Evolutionary conservation across 1,140 invertebrate genomes (phyloP).

Genomic region (Diabrotica undecimpunctata): DNA sequence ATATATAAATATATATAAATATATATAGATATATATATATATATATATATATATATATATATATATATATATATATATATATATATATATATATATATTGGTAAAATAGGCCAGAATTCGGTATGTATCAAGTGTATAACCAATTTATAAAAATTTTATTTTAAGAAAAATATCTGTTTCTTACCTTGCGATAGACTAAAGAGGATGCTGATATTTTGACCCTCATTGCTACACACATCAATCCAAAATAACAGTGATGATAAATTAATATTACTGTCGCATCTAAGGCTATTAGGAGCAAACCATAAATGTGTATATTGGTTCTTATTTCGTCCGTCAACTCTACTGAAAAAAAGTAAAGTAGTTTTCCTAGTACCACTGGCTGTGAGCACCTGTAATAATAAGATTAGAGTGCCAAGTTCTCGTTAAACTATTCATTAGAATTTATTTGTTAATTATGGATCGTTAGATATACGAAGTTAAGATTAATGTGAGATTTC

Average conservation of each 20-base stretch:
- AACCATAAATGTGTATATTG: slow-evolving; percentile 29
- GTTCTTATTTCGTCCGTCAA: slow-evolving; percentile 21
- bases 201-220: slow-evolving; percentile 57
- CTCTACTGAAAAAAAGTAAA: slow-evolving; percentile 24
- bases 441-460: too few relatives aligned
- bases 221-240: slow-evolving; percentile 57
- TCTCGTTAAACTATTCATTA: neutral
- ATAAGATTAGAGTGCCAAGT: neutral
- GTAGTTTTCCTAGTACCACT: slow-evolving; percentile 48
- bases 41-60: too few relatives aligned
- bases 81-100: too few relatives aligned
- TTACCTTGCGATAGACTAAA: slow-evolving; percentile 62
- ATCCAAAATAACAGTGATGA: slow-evolving; percentile 47
- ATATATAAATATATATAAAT: too few relatives aligned
- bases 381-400: slow-evolving; percentile 49
- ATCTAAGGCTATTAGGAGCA: slow-evolving; percentile 27
- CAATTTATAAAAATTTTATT: too few relatives aligned
- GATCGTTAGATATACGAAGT: too few relatives aligned
- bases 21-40: too few relatives aligned
- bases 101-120: too few relatives aligned
- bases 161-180: neutral
- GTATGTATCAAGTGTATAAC: too few relatives aligned
- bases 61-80: too few relatives aligned
- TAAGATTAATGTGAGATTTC: too few relatives aligned
- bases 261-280: slow-evolving; percentile 29